Percentiles rank a stretch among this genome's conserved stretches.
Evolutionary conservation across 2,888 invertebrate genomes (phyloP).

Genomic region (Chloroclysta siterata): DNA sequence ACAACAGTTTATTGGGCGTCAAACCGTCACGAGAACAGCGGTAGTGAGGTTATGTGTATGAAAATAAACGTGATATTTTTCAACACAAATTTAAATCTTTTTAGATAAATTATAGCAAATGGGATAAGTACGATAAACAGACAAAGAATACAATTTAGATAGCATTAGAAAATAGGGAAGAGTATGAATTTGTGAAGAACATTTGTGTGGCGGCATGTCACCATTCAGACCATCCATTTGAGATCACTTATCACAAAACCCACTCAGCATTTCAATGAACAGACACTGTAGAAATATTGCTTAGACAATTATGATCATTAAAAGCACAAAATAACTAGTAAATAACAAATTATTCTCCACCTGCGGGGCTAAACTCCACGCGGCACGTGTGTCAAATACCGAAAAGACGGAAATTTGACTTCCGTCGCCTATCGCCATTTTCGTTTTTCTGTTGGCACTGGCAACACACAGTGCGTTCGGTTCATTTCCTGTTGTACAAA

Average conservation of each 20-base stretch:
- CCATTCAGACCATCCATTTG: slow-evolving; percentile 43
- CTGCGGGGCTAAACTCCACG: slow-evolving; percentile 84
- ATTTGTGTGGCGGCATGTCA: slow-evolving; percentile 62
- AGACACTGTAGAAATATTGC: slow-evolving; percentile 55
- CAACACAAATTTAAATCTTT: background rate
- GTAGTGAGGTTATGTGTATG: slow-evolving; percentile 48
- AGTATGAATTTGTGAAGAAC: slow-evolving; percentile 33
- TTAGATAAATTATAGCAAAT: background rate
- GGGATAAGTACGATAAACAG: background rate
- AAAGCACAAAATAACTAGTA: slow-evolving; percentile 55
- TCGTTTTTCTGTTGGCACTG: slow-evolving; percentile 60
- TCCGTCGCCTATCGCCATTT: slow-evolving; percentile 72
- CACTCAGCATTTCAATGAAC: slow-evolving; percentile 52
- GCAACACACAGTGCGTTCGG: slow-evolving; percentile 51
- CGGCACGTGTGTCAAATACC: slow-evolving; percentile 84
- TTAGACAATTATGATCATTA: slow-evolving; percentile 45
- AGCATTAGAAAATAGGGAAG: slow-evolving; percentile 33
- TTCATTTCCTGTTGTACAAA: background rate
- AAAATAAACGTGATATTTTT: slow-evolving; percentile 32
- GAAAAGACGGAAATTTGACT: slow-evolving; percentile 73
- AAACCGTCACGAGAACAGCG: background rate
- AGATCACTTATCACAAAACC: slow-evolving; percentile 61
- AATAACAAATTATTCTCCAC: slow-evolving; percentile 66
- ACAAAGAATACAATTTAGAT: slow-evolving; percentile 2
- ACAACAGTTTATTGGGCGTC: background rate